Evolutionary conservation across 2,113 vertebrate genomes (phyloP).

Genomic region (Capreolus pygargus): DNA sequence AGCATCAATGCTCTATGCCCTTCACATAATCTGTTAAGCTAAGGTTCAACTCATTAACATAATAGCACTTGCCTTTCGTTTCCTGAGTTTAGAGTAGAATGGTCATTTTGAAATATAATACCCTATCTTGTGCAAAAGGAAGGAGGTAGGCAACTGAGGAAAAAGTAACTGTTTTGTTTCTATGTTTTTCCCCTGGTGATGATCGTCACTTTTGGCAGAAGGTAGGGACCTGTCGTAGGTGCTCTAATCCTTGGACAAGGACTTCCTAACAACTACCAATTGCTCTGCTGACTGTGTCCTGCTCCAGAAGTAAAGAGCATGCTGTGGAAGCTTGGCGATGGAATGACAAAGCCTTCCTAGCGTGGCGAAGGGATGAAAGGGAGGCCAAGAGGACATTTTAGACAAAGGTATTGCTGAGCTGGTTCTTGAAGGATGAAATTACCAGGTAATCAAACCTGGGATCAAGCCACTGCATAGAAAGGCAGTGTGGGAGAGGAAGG

Average conservation of each 20-base stretch:
- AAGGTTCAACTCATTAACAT: not conserved
- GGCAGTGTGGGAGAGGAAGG: not conserved
- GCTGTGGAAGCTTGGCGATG: not conserved
- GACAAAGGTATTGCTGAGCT: not conserved
- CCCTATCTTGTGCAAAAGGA: not conserved
- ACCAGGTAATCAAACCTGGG: not conserved
- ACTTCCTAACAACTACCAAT: not conserved
- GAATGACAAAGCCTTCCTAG: not conserved
- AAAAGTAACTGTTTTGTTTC: not conserved
- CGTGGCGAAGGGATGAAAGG: not conserved
- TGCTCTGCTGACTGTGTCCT: not conserved
- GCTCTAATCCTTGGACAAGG: not conserved
- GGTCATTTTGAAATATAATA: not conserved
- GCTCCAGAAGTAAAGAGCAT: not conserved
- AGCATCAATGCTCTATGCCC: not conserved
- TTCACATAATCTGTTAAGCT: not conserved
- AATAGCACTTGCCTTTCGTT: not conserved
- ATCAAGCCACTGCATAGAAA: not conserved
- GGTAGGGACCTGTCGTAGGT: accelerated
- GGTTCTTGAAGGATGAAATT: not conserved
- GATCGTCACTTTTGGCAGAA: not conserved
- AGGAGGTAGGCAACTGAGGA: not conserved
- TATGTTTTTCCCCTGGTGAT: no score
- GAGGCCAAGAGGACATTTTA: not conserved
- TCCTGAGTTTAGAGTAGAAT: not conserved